phyloP scores from a whole-genome alignment of 2,888 invertebrate genomes.

The Athripsodes cinereus region DNA sequence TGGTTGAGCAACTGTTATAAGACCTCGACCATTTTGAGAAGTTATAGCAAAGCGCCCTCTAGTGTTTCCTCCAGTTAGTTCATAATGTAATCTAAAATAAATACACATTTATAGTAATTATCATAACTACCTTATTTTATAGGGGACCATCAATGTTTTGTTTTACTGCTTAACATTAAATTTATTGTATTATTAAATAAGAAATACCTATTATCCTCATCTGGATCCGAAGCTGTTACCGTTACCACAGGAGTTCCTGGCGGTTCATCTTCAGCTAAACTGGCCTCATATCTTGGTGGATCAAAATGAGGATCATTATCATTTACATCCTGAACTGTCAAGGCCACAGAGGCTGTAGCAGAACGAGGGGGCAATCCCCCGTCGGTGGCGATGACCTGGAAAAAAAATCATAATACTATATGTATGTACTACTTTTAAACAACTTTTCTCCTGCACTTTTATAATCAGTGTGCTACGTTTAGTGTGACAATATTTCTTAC shows the following conservation, averaged over 20 bases:
- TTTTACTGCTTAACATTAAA: no score
- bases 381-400: constrained; percentile 74
- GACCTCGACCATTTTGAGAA: constrained; percentile 80
- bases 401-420: constrained; percentile 6
- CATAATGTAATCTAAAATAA: constrained; percentile 63
- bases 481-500: not conserved
- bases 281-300: constrained; percentile 87
- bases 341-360: constrained; percentile 80
- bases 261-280: constrained; percentile 82
- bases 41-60: constrained; percentile 85
- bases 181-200: constrained; percentile 61
- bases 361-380: constrained; percentile 79
- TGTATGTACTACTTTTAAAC: no score
- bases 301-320: constrained; percentile 95
- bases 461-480: no score
- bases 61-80: constrained; percentile 78
- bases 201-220: constrained; percentile 66
- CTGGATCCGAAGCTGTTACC: constrained; percentile 83
- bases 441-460: no score
- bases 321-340: constrained; percentile 89
- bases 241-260: constrained; percentile 87
- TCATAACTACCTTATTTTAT: no score
- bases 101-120: no score
- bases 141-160: no score
- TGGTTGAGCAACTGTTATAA: constrained; percentile 83